A percentile compares a stretch with the other conserved stretches of the same genome.
These are phyloP conservation scores for Acinonyx jubatus DNA, from an alignment of 2,113 vertebrate genomes.

Conservation along the genomic window DNA sequence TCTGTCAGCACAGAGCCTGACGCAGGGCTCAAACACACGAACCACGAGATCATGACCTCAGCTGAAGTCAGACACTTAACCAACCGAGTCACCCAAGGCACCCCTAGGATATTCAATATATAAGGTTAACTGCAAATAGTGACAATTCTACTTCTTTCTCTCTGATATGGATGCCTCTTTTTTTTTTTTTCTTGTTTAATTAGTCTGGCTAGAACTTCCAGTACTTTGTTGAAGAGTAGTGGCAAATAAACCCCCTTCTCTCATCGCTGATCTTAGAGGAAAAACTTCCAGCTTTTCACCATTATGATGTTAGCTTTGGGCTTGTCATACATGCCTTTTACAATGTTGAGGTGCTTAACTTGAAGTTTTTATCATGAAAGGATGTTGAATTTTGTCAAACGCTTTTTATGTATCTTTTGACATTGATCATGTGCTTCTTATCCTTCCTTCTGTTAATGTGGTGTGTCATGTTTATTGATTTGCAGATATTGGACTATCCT, in stretches of 20 bases:
- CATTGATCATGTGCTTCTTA: not conserved
- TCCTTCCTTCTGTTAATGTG: not conserved
- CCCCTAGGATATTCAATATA: not conserved
- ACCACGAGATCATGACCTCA: too few species aligned
- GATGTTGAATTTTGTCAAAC: not conserved
- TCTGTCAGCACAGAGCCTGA: not conserved
- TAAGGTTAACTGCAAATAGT: not conserved
- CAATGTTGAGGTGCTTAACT: not conserved
- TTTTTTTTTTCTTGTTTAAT: not conserved
- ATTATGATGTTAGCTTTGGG: not conserved
- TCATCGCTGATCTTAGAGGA: not conserved
- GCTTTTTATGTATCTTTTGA: not conserved
- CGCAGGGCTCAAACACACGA: too few species aligned
- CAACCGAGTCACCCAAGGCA: too few species aligned
- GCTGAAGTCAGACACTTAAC: too few species aligned
- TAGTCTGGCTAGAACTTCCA: not conserved
- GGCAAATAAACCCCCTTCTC: not conserved
- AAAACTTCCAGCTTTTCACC: not conserved
- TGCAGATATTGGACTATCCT: not conserved
- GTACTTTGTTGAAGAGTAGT: not conserved
- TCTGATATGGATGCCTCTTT: not conserved
- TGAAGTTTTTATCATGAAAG: not conserved
- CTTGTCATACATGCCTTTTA: not conserved
- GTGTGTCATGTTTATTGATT: not conserved
- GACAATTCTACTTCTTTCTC: not conserved